phyloP scores from a whole-genome alignment of 2,888 invertebrate genomes.

The Meloe dianella region DNA sequence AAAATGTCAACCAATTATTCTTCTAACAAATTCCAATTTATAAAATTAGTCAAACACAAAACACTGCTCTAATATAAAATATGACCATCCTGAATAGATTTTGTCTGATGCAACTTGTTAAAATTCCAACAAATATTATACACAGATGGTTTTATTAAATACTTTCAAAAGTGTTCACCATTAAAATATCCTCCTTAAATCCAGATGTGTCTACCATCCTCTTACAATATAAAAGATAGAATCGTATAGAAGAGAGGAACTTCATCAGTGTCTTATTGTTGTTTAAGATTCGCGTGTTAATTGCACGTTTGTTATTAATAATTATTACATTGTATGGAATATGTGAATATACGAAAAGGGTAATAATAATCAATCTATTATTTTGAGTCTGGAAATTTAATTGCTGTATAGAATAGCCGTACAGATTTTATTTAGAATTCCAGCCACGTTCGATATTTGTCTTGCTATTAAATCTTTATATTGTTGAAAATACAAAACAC shows the following conservation, averaged over 20 bases:
- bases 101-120: constrained; percentile 2
- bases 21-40: background rate
- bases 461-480: constrained; percentile 27
- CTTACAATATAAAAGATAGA: background rate
- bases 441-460: constrained; percentile 16
- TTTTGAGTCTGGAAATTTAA: background rate
- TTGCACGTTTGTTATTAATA: constrained; percentile 2
- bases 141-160: constrained; percentile 5
- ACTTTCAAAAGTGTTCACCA: background rate
- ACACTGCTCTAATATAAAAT: background rate
- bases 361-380: background rate
- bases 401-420: background rate
- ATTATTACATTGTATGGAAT: background rate
- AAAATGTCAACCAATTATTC: background rate
- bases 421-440: background rate
- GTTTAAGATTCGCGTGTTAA: background rate
- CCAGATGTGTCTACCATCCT: background rate
- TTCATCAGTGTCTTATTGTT: constrained; percentile 9
- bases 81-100: background rate
- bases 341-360: constrained; percentile 14
- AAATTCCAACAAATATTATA: background rate
- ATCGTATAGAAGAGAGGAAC: background rate
- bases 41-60: constrained; percentile 5
- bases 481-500: constrained; percentile 17
- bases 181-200: background rate